Evolutionary conservation across 2,888 invertebrate species (phyloP).

Genomic region (Melieria crassipennis): DNA sequence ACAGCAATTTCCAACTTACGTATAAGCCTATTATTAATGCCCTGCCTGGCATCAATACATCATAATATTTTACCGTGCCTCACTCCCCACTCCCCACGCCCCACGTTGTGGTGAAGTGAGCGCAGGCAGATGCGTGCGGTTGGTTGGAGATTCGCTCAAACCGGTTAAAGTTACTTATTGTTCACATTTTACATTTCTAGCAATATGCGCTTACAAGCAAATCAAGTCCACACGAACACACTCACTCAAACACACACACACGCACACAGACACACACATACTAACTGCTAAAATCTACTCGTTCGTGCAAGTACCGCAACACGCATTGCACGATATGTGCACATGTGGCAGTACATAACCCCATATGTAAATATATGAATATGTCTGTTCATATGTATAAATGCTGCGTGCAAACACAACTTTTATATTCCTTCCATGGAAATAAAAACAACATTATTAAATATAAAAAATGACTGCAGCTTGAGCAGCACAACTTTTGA

Average conservation of each 20-base stretch:
- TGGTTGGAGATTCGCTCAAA: constrained; percentile 3
- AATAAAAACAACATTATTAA: too few relatives aligned
- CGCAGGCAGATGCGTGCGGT: background rate
- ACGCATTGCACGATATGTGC: background rate
- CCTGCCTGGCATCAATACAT: constrained; percentile 45
- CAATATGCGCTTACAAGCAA: constrained; percentile 3
- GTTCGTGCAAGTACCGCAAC: too few relatives aligned
- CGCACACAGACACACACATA: background rate
- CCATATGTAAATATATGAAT: background rate
- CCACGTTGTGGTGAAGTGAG: background rate
- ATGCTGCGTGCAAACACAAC: too few relatives aligned
- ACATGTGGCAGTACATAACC: background rate
- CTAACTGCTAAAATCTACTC: background rate
- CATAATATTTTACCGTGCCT: constrained; percentile 31
- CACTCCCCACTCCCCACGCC: too few relatives aligned
- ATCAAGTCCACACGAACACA: constrained; percentile 22
- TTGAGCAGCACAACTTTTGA: too few relatives aligned
- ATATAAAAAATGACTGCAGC: too few relatives aligned
- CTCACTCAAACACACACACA: background rate
- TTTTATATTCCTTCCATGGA: too few relatives aligned
- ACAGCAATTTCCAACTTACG: constrained; percentile 41
- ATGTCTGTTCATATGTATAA: background rate
- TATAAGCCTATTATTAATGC: constrained; percentile 47
- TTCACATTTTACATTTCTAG: constrained; percentile 28
- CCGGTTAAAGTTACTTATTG: constrained; percentile 34